Evolutionary conservation across 2,113 vertebrate genomes (phyloP).

Genomic region (Epinephelus moara): DNA sequence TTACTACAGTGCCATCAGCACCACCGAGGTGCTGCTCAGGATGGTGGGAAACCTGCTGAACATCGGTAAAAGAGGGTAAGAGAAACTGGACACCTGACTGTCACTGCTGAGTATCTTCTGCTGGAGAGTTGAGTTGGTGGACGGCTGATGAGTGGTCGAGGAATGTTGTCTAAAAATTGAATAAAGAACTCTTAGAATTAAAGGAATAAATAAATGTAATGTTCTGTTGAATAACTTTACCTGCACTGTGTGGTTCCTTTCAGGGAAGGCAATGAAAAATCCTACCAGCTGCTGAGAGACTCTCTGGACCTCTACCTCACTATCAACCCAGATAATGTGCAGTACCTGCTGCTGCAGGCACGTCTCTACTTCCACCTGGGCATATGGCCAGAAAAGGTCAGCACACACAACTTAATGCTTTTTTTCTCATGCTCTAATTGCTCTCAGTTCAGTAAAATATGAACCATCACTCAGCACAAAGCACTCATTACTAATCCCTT

Average conservation of each 20-base stretch:
- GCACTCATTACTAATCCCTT: not conserved
- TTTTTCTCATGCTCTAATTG: not conserved
- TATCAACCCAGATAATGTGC: slow-evolving; percentile 97
- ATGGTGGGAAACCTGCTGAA: slow-evolving; percentile 99
- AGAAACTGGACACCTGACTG: not conserved
- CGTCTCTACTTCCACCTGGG: slow-evolving; percentile 98
- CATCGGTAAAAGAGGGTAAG: slow-evolving; percentile 95
- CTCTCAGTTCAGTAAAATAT: not conserved
- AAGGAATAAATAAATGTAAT: not conserved
- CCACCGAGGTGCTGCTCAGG: slow-evolving; percentile 93
- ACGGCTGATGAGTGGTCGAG: not conserved
- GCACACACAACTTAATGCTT: not conserved
- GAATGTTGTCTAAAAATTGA: not conserved
- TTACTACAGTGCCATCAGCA: slow-evolving; percentile 93
- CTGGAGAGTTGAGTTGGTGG: not conserved
- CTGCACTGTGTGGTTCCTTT: slow-evolving; percentile 2
- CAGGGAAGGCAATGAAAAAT: slow-evolving; percentile 97
- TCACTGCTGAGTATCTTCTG: not conserved
- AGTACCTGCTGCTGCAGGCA: slow-evolving; percentile 96
- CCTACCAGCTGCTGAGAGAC: slow-evolving; percentile 96
- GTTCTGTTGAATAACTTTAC: not conserved
- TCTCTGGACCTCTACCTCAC: slow-evolving; percentile 97
- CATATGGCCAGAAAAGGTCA: slow-evolving; percentile 99
- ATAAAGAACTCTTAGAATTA: not conserved
- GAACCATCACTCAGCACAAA: not conserved